Evolutionary conservation across 2,888 invertebrate genomes (phyloP).

Genomic region (Geophilus truncorum): DNA sequence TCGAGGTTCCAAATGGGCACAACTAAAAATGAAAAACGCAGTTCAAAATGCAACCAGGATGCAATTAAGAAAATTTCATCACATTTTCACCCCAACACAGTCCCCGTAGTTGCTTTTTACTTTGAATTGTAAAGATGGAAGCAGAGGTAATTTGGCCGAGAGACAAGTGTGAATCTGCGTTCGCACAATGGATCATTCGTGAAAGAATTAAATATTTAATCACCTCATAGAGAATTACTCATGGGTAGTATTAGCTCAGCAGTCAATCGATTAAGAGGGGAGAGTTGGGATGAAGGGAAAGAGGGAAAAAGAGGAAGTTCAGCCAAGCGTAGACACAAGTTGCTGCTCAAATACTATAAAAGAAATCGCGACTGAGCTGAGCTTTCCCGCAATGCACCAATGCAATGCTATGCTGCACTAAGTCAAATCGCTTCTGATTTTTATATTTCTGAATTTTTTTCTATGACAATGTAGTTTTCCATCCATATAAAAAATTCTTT

Average conservation of each 20-base stretch:
- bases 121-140: not conserved
- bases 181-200: not conserved
- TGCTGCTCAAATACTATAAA: not conserved
- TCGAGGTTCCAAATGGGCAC: no score
- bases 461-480: no score
- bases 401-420: not conserved
- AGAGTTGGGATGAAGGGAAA: not conserved
- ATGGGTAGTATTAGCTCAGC: conserved; percentile 10
- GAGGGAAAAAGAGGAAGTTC: not conserved
- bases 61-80: no score
- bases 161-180: not conserved
- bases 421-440: not conserved
- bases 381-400: not conserved
- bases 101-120: not conserved
- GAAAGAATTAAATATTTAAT: conserved; percentile 5
- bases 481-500: no score
- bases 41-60: no score
- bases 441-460: not conserved
- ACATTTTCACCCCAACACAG: no score
- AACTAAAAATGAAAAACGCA: no score
- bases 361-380: not conserved
- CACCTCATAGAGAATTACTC: not conserved
- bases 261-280: not conserved
- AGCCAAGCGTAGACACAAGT: not conserved
- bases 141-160: not conserved